Percentiles rank a stretch among this genome's conserved stretches.
Evolutionary conservation across 2,888 invertebrate species (phyloP).

Genomic region (Hemithea aestivaria): DNA sequence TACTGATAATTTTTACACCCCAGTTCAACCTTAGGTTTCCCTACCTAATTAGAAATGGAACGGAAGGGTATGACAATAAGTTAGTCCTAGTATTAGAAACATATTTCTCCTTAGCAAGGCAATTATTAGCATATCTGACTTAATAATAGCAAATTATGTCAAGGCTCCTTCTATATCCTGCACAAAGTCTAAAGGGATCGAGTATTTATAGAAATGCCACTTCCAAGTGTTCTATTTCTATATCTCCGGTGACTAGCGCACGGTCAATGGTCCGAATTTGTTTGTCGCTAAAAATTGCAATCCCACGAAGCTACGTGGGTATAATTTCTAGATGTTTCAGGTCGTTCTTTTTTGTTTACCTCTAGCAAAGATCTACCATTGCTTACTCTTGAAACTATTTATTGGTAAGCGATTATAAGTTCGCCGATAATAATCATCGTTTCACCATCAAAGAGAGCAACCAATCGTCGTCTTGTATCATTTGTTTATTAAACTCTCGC

Average conservation of each 20-base stretch:
- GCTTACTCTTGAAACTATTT: too few relatives aligned
- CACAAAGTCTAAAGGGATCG: conserved; percentile 20
- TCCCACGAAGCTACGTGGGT: conserved; percentile 9
- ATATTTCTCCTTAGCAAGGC: conserved; percentile 20
- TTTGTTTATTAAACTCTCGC: too few relatives aligned
- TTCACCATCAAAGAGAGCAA: too few relatives aligned
- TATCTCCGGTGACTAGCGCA: conserved; percentile 40
- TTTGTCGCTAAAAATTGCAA: conserved; percentile 29
- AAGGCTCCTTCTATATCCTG: conserved; percentile 19
- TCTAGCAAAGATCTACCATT: too few relatives aligned
- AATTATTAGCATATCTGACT: conserved; percentile 22
- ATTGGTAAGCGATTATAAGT: too few relatives aligned
- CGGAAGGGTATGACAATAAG: too few relatives aligned
- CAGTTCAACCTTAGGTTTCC: background rate
- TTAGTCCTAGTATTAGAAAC: too few relatives aligned
- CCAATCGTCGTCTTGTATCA: too few relatives aligned
- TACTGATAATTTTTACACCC: conserved; percentile 5
- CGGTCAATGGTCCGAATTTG: conserved; percentile 57
- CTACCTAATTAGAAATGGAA: conserved; percentile 20
- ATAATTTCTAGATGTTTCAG: conserved; percentile 15
- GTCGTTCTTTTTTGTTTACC: background rate
- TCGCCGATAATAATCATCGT: too few relatives aligned
- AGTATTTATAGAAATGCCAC: conserved; percentile 65
- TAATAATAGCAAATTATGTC: conserved; percentile 25
- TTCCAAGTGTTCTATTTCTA: conserved; percentile 67